These are phyloP conservation scores for Bufo bufo DNA, from an alignment of 2,113 vertebrate genomes.

Conservation along the genomic window DNA sequence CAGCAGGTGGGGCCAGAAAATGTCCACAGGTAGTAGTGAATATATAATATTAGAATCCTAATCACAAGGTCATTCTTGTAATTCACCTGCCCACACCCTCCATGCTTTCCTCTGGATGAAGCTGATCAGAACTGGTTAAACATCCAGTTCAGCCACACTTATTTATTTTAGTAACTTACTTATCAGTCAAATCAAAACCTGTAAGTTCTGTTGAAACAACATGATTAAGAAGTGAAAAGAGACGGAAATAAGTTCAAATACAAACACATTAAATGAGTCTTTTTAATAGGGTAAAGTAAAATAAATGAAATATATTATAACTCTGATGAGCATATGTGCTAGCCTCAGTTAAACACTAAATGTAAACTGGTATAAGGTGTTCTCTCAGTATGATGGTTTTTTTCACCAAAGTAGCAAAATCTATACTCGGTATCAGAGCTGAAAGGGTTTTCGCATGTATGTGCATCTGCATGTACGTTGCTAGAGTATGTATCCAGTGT, in stretches of 20 bases:
- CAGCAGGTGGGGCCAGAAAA: neutral
- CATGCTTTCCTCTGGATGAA: neutral
- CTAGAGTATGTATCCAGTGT: too few species aligned
- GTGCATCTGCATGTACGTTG: too few species aligned
- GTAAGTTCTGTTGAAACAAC: slow-evolving; percentile 49
- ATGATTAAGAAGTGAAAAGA: slow-evolving; percentile 52
- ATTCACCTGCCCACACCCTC: neutral
- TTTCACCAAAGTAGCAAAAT: too few species aligned
- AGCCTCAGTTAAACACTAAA: too few species aligned
- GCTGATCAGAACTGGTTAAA: slow-evolving; percentile 44
- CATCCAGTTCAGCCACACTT: slow-evolving; percentile 11
- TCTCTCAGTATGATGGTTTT: too few species aligned
- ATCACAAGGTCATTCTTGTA: slow-evolving; percentile 13
- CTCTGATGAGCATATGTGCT: neutral
- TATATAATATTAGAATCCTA: neutral
- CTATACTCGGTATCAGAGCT: too few species aligned
- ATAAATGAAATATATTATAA: neutral
- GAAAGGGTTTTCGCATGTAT: too few species aligned
- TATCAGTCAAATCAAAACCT: slow-evolving; percentile 52
- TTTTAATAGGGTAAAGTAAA: neutral
- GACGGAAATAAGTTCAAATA: neutral
- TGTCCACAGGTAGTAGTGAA: neutral
- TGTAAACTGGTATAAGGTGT: too few species aligned
- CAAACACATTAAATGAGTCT: neutral
- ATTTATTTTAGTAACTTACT: slow-evolving; percentile 60